Conservation (phyloP, 2,888 invertebrate species). For the Cephus pygmeus region DNA sequence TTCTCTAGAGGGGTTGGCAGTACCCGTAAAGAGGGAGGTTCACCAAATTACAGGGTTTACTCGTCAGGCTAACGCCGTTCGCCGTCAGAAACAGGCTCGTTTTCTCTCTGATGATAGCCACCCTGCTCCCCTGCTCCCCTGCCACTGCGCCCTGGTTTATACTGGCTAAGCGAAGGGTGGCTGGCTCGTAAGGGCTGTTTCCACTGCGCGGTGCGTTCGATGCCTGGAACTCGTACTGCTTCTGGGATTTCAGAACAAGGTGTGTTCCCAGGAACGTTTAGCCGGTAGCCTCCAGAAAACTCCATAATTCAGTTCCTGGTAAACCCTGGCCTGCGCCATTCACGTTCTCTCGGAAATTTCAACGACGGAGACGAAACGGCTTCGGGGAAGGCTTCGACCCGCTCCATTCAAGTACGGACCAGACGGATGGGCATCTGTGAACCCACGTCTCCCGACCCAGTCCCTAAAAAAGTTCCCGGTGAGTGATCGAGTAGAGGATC, state of each 20-base stretch:
- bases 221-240: conserved; percentile 18
- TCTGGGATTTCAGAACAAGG: not conserved
- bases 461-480: not conserved
- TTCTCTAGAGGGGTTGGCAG: not conserved
- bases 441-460: not conserved
- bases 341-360: conserved; percentile 36
- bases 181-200: not conserved
- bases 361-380: conserved; percentile 31
- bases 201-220: conserved; percentile 16
- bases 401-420: not conserved
- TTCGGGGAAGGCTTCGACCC: not conserved
- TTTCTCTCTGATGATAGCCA: not conserved
- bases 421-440: not conserved
- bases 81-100: conserved; percentile 9
- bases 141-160: not conserved
- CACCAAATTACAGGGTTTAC: conserved; percentile 18
- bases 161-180: conserved; percentile 8
- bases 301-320: not conserved
- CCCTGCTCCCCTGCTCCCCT: not conserved
- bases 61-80: conserved; percentile 12
- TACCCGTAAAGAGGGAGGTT: not conserved
- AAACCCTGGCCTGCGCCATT: not conserved
- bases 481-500: not conserved
- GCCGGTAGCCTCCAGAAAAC: not conserved
- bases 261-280: not conserved